Base-by-base conservation (phyloP, 2,888 invertebrate genomes). In the Drosophila mettleri region DNA sequence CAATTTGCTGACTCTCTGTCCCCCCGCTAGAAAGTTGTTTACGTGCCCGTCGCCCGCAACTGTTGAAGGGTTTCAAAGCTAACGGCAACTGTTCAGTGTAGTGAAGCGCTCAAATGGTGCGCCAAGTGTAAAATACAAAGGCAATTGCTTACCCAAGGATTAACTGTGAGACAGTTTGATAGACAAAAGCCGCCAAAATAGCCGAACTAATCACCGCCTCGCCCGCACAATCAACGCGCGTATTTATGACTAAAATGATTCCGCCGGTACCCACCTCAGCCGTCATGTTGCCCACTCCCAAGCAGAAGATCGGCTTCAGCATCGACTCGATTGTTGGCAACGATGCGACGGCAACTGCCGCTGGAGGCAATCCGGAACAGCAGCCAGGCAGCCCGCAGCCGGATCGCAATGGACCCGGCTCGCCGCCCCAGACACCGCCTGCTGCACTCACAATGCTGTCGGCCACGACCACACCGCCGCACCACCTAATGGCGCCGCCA, bases 281-380 rank as follows among this genome's bases (percentile, higher is more conserved):
- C 93, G 96, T 96, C 93, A 96, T 97, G 93, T 96, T 97, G 94
- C 96, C 97, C 92, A 92, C 92, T 86, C 96, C 97, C 91, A 97
- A 97, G 94, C 97, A 98, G 89, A 98, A 97, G 93, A 97, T 98
- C 92, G 98, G 97, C 92, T 98, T 98, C 93, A 97, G 97, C 91
- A 98, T 98, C 93, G 98, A 98, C 93, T 97, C 97, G 90, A 97
- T 98, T 91, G 98, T 98, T 79, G 98, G 97, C 84, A 96, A 95
- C 74, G 91, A 92, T 81, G 87, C 74, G 58, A 57, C 79, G 53
- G 74, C 60, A 29, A 51, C 69, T 31, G 72, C 41, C 57, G 63
- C 68, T 31, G 65, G 62, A 38, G 78, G 69, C 51, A 78, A 88
- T 48, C 12, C 64, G 8, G 78, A 81, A 27, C 74, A 84, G 43